Base-by-base conservation (phyloP, 2,113 vertebrate species). In the Ailuropoda melanoleuca region DNA sequence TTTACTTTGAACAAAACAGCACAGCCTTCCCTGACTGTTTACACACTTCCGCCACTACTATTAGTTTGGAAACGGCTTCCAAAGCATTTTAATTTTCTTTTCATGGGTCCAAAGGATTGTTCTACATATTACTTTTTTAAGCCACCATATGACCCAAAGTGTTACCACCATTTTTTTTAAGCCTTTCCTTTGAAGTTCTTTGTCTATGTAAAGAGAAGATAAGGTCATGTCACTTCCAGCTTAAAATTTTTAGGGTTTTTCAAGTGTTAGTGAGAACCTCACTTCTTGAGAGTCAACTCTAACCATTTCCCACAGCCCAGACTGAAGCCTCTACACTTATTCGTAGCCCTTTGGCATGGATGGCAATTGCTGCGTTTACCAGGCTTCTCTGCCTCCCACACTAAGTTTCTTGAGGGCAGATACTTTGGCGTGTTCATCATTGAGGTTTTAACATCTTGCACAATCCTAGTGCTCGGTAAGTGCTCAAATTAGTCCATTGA, bases 341-440 rank as follows among this genome's bases (percentile, higher is more conserved):
- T 46, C 19, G 64, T 15, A 46, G 31, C 1, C 3, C 3, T 34
- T 8, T 2, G 66, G 14, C 14, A 37, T n/a, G 34, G 3, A 17
- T 24, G 26, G 8, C 34, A 26, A 21, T 6, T 6, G 10, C 1
- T 46, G 14, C 0, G 0, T 18, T 37, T 43, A 15, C 26, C 19
- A 78, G 39, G 93, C 17, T 60, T 48, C 3, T 46, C 17, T 66
- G 6, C 19, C 37, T 60, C 34, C n/a, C 18, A 74, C 3, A 9
- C 1, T 14, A 19, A 56, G 14, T 48, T 77, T 19, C 6, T 26
- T 31, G 68, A 84, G 62, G 48, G 0, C 15, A 80, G 43, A 34
- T 37, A 24, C 18, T 46, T 55, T 56, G 17, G 31, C 53, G 86
- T 68, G 3, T n/a, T 60, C 29, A 17, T 72, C n/a, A 68, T 3